Percentiles rank a stretch among this genome's conserved stretches.
phyloP scores from a whole-genome alignment of 2,797 vertebrate species.

The Macrochelys suwanniensis region DNA sequence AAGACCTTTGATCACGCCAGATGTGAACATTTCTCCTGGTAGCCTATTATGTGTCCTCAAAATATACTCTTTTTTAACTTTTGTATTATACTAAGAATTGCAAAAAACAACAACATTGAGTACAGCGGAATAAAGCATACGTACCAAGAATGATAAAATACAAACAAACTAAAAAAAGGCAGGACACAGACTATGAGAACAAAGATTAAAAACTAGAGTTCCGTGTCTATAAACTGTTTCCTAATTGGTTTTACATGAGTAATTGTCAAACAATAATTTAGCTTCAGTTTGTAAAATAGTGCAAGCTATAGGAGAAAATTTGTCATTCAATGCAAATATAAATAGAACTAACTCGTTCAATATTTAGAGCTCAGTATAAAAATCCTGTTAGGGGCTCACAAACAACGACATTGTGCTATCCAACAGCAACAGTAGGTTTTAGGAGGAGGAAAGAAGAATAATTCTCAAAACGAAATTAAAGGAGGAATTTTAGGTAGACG shows the following conservation, averaged over 20 bases:
- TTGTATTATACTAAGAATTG: neutral
- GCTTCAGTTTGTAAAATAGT: neutral
- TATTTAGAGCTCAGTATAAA: neutral
- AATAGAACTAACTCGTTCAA: neutral
- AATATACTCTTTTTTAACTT: slow-evolving; percentile 59
- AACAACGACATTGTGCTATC: neutral
- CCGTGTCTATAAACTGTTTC: neutral
- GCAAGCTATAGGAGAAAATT: neutral
- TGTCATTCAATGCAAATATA: slow-evolving; percentile 6
- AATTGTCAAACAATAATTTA: slow-evolving; percentile 10
- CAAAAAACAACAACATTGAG: slow-evolving; percentile 33
- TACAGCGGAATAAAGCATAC: slow-evolving; percentile 5
- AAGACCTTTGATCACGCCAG: slow-evolving; percentile 66
- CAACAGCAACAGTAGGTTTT: neutral
- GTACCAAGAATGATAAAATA: slow-evolving; percentile 17
- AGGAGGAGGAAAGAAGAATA: neutral
- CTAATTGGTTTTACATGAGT: neutral
- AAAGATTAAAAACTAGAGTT: slow-evolving; percentile 14
- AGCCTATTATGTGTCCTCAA: slow-evolving; percentile 41
- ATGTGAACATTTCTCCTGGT: slow-evolving; percentile 68
- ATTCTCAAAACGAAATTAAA: neutral
- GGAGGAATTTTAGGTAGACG: neutral
- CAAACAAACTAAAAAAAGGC: slow-evolving; percentile 30
- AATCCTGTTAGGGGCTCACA: neutral
- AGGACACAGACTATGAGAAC: slow-evolving; percentile 11